phyloP scores from a whole-genome alignment of 37 sponge, comb jelly and placozoan genomes.

The Halisarca cf. caerulea region DNA sequence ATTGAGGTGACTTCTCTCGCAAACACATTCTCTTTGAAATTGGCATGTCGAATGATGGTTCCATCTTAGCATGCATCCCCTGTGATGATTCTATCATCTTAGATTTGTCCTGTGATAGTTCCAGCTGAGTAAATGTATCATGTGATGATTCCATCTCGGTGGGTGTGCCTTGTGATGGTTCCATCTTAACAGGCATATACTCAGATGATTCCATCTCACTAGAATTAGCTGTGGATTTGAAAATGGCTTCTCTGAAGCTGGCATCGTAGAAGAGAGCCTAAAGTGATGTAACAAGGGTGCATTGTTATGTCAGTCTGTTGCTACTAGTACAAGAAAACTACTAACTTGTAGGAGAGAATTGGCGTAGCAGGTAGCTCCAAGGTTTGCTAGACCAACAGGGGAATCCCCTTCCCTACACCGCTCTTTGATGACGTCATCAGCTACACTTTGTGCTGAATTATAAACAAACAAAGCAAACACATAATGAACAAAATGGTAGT shows the following conservation, averaged over 20 bases:
- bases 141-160: too few species aligned
- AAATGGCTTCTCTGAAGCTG: slow-evolving; percentile 15
- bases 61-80: neutral
- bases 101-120: neutral
- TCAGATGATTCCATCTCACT: too few species aligned
- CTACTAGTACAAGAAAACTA: too few species aligned
- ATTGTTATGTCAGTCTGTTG: too few species aligned
- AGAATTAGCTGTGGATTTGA: neutral
- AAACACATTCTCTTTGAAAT: neutral
- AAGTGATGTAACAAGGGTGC: neutral
- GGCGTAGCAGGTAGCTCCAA: slow-evolving; percentile 21
- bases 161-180: neutral
- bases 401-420: slow-evolving; percentile 11
- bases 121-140: neutral
- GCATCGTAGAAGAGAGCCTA: slow-evolving; percentile 3
- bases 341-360: slow-evolving; percentile 15
- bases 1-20: too few species aligned
- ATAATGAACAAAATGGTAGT: too few species aligned
- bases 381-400: slow-evolving; percentile 15
- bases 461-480: too few species aligned
- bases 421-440: slow-evolving; percentile 20
- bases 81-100: too few species aligned
- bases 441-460: neutral
- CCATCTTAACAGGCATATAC: neutral
- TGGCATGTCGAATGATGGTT: neutral